Conservation (phyloP, 2,797 vertebrate genomes). For the Mormyrus proboscirostris region DNA sequence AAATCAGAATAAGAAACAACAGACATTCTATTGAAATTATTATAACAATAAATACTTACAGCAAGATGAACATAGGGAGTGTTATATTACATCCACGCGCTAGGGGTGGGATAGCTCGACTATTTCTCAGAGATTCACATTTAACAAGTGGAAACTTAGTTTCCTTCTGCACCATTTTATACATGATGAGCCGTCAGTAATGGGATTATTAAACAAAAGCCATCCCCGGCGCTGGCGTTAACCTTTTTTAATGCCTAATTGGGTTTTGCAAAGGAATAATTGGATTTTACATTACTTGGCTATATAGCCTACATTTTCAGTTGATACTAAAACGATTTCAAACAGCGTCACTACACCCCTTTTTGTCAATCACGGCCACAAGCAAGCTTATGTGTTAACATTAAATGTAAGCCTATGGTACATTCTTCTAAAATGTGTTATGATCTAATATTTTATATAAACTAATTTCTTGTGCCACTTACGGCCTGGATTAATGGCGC, state of each 20-base stretch:
- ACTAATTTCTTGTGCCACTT: slow-evolving; percentile 77
- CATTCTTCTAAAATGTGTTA: slow-evolving; percentile 83
- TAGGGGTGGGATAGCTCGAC: slow-evolving; percentile 67
- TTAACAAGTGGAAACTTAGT: slow-evolving; percentile 99
- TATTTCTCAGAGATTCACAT: slow-evolving; percentile 74
- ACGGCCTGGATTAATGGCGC: slow-evolving; percentile 62
- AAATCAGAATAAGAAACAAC: background rate
- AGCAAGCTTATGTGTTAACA: slow-evolving; percentile 69
- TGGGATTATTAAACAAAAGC: slow-evolving; percentile 99
- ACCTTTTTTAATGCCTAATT: slow-evolving; percentile 99
- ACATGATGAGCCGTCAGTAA: slow-evolving; percentile 99
- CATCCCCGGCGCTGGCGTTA: slow-evolving; percentile 99
- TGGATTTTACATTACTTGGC: slow-evolving; percentile 99
- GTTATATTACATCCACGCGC: slow-evolving; percentile 59
- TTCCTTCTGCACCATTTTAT: slow-evolving; percentile 99
- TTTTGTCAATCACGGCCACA: slow-evolving; percentile 80
- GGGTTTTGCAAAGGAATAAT: slow-evolving; percentile 99
- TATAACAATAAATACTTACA: slow-evolving; percentile 58
- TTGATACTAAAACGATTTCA: slow-evolving; percentile 87
- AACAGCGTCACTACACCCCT: slow-evolving; percentile 72
- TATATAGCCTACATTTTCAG: slow-evolving; percentile 99
- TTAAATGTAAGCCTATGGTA: slow-evolving; percentile 59
- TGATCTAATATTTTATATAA: slow-evolving; percentile 82
- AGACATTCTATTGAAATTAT: slow-evolving; percentile 13
- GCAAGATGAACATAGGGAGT: slow-evolving; percentile 49